Evolutionary conservation across 2,113 vertebrate genomes (phyloP).

Genomic region (Ursus arctos): DNA sequence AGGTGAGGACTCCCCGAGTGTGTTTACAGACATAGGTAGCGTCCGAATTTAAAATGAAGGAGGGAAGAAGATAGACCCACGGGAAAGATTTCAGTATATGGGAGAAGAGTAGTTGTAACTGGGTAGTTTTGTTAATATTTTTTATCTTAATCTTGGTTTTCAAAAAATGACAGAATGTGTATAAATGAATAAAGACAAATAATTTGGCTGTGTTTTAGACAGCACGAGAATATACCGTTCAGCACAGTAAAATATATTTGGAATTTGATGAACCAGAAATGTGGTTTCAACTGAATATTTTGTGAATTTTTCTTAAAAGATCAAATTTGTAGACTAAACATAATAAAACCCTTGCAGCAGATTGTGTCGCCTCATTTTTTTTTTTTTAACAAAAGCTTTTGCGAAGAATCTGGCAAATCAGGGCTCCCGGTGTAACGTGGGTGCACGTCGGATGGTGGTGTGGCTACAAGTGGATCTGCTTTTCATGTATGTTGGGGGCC

Average conservation of each 20-base stretch:
- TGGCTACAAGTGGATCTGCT: rapidly evolving
- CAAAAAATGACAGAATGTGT: conserved; percentile 76
- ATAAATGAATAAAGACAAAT: conserved; percentile 65
- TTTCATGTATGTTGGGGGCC: rapidly evolving
- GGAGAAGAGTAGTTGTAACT: conserved; percentile 19
- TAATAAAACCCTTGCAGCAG: conserved; percentile 81
- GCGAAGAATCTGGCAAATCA: rapidly evolving
- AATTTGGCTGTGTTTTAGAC: conserved; percentile 88
- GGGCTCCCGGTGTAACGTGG: rapidly evolving
- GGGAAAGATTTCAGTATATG: not conserved
- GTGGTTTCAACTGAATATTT: conserved; percentile 78
- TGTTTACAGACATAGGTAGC: conserved; percentile 43
- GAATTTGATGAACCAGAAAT: conserved; percentile 73
- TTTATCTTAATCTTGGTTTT: conserved; percentile 79
- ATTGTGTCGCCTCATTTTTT: not conserved
- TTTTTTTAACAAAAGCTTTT: not conserved
- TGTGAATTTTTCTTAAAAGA: conserved; percentile 81
- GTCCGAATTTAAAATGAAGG: not conserved
- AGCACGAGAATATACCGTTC: conserved; percentile 79
- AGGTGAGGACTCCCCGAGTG: conserved; percentile 66
- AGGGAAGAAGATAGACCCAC: not conserved
- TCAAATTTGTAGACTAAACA: conserved; percentile 81
- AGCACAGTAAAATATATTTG: conserved; percentile 68
- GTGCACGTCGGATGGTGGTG: rapidly evolving
- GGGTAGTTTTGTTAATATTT: conserved; percentile 72